Conservation (phyloP, 2,113 vertebrate genomes). For the Chinchilla lanigera region DNA sequence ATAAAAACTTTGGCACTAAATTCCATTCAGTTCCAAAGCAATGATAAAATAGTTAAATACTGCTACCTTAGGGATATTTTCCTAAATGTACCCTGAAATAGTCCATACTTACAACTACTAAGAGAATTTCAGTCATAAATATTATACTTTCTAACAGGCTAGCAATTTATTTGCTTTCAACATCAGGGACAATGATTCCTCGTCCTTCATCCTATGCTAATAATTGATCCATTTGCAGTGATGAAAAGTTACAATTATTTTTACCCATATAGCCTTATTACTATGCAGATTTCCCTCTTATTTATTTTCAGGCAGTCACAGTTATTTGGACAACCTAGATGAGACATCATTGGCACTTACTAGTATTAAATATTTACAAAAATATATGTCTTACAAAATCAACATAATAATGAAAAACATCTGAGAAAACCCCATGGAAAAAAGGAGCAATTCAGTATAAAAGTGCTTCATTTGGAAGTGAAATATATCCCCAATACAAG, state of each 20-base stretch:
- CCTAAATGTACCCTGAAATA: slow-evolving; percentile 33
- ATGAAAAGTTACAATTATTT: slow-evolving; percentile 63
- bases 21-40: slow-evolving; percentile 45
- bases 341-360: slow-evolving; percentile 13
- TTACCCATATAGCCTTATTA: slow-evolving; percentile 39
- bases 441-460: background rate
- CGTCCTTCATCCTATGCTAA: slow-evolving; percentile 24
- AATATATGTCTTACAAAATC: slow-evolving; percentile 51
- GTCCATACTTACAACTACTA: slow-evolving; percentile 38
- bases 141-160: slow-evolving; percentile 41
- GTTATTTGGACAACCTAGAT: slow-evolving; percentile 34
- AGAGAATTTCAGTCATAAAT: slow-evolving; percentile 57
- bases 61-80: background rate
- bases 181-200: slow-evolving; percentile 21
- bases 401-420: slow-evolving; percentile 54
- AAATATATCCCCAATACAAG: background rate
- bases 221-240: slow-evolving; percentile 44
- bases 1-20: slow-evolving; percentile 23
- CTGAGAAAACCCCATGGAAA: background rate
- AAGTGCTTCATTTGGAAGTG: background rate
- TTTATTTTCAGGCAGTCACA: slow-evolving; percentile 61
- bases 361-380: slow-evolving; percentile 42
- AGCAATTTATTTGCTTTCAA: slow-evolving; percentile 62
- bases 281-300: slow-evolving; percentile 63
- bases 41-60: slow-evolving; percentile 37